These are phyloP conservation scores for Molossus alvarezi DNA, from an alignment of 2,797 vertebrate genomes.

Conservation along the genomic window DNA sequence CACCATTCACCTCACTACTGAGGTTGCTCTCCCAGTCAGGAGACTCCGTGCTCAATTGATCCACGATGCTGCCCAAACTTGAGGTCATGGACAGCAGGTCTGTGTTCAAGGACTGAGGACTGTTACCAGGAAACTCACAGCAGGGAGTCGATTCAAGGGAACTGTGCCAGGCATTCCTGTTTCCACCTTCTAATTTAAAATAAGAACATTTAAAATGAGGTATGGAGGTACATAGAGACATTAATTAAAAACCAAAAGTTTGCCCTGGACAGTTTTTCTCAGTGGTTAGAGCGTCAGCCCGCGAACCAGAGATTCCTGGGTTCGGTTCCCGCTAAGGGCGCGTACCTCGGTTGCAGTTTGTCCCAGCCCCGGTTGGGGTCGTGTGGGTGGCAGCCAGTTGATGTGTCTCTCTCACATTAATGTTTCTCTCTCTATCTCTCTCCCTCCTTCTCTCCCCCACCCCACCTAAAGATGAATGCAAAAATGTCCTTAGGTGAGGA, in stretches of 20 bases:
- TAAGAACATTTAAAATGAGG: conserved; percentile 6
- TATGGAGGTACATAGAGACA: background rate
- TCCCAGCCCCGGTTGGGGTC: no score
- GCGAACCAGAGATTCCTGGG: no score
- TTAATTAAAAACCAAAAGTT: rapidly evolving
- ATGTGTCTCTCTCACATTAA: no score
- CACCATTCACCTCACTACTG: conserved; percentile 83
- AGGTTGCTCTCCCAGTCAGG: conserved; percentile 89
- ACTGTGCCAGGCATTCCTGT: conserved; percentile 79
- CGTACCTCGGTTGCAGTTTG: no score
- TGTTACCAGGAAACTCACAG: conserved; percentile 90
- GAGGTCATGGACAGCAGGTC: conserved; percentile 91
- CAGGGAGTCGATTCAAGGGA: conserved; percentile 90
- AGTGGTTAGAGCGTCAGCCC: background rate
- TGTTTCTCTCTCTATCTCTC: no score
- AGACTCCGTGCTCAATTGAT: conserved; percentile 90
- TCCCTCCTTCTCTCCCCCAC: no score
- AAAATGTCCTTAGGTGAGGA: no score
- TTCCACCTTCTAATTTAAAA: conserved; percentile 86
- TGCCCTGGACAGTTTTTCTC: background rate
- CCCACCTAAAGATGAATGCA: no score
- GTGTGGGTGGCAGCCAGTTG: no score
- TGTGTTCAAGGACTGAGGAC: conserved; percentile 91
- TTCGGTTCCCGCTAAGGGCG: no score
- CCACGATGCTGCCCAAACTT: conserved; percentile 90